Percentiles rank a stretch among this genome's conserved stretches.
These are phyloP conservation scores for Sebastolobus alascanus DNA, from an alignment of 2,797 vertebrate genomes.

Conservation along the genomic window DNA sequence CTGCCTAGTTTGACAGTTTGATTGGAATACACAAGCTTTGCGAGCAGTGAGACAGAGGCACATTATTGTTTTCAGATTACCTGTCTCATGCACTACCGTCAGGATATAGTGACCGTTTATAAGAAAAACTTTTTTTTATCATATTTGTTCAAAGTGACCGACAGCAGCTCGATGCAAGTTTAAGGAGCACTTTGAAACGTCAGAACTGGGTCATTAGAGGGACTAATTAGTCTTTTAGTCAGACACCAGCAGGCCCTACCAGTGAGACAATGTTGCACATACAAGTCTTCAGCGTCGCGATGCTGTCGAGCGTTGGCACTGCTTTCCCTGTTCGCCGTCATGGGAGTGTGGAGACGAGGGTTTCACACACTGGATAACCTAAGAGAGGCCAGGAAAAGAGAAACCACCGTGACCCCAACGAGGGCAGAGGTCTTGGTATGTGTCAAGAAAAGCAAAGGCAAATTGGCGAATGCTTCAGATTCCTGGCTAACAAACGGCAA, in stretches of 20 bases:
- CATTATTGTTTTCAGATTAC: no score
- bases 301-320: constrained; percentile 22
- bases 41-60: no score
- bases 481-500: constrained; percentile 66
- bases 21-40: no score
- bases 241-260: neutral
- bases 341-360: constrained; percentile 56
- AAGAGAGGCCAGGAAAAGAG: constrained; percentile 40
- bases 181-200: neutral
- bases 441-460: constrained; percentile 61
- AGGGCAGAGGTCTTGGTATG: constrained; percentile 61
- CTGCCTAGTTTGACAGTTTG: no score
- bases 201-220: neutral
- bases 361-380: constrained; percentile 62
- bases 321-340: constrained; percentile 51
- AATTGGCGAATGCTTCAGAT: constrained; percentile 64
- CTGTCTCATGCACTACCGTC: no score
- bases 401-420: constrained; percentile 43
- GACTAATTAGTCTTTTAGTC: neutral
- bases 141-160: no score
- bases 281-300: constrained; percentile 14
- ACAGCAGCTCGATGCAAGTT: constrained; percentile 6
- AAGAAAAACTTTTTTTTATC: no score
- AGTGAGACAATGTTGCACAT: neutral
- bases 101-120: no score